Evolutionary conservation across 2,888 invertebrate genomes (phyloP).

Genomic region (Strigamia transsilvanica): DNA sequence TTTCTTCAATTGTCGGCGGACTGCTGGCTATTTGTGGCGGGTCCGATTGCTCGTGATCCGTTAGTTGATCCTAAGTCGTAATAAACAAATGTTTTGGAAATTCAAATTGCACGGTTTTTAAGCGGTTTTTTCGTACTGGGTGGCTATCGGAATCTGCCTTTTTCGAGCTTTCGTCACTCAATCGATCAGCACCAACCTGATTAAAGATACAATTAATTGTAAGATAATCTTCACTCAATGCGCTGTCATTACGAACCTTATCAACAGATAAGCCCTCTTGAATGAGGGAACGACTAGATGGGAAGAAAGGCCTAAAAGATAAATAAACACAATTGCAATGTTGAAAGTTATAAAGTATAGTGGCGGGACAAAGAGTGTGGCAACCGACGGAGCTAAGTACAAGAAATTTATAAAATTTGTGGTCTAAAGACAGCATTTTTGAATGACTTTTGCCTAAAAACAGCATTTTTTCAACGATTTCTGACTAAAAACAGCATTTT

Average conservation of each 20-base stretch:
- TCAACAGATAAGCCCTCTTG: constrained; percentile 53
- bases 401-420: no score
- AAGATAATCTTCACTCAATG: neutral
- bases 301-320: constrained; percentile 83
- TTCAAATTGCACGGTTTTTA: neutral
- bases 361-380: neutral
- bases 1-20: constrained; percentile 58
- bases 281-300: constrained; percentile 72
- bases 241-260: neutral
- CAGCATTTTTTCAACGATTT: no score
- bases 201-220: neutral
- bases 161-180: constrained; percentile 70
- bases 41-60: constrained; percentile 75
- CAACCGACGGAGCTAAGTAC: no score
- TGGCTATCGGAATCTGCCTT: constrained; percentile 70
- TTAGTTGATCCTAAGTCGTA: constrained; percentile 67
- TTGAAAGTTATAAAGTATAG: neutral
- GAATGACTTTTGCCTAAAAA: no score
- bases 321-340: constrained; percentile 55
- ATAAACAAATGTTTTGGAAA: constrained; percentile 11
- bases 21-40: constrained; percentile 66
- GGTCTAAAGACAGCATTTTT: no score
- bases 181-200: constrained; percentile 63
- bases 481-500: no score
- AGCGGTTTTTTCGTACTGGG: constrained; percentile 59